Evolutionary conservation across 2,888 invertebrate species (phyloP), one percentile per base, ranked within the genome.

Genomic region (Tenthredo notha): DNA sequence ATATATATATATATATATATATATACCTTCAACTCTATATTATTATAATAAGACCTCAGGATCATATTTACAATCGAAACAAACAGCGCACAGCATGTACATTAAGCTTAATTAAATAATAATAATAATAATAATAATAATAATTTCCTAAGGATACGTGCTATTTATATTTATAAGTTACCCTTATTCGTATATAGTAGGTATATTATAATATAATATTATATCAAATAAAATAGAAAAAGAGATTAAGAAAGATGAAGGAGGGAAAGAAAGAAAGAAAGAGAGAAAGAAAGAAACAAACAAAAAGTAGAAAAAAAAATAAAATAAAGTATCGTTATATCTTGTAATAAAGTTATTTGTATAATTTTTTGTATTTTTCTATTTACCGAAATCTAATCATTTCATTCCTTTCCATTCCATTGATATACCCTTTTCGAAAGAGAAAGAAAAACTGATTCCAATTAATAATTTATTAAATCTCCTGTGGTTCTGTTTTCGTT

Each of bases 111-210:
- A 80, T 61, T 80, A 29, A 77, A 72, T 40, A 37, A 18, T 75
- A 47, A 75, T 75, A 25, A 77, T 12, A 47, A 50, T 75, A 47
- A 75, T 25, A 12, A 12, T 54, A 25, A 33, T 50, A 29, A 25
- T 75, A 15, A 29, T 74, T 15, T 18, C 6, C 33, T 58, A 61
- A 80, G 58, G 29, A 80, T 80, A 80, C 80, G 80, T 80, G 80
- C 80, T 80, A 80, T 80, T 80, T 80, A 80, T 80, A 58, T 77
- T 15, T 29, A 21, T 80, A 80, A 80, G 80, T 80, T 80, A 80
- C 80, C 80, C 50, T 80, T 29, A 33, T 33, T 50, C 29, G n/a
- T 77, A 50, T 77, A 50, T 43, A 75, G 40, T 43, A 37, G 37
- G 37, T 43, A 43, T 43, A 43, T 37, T 37, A 40, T 10, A 40